These are phyloP conservation scores for Leptodactylus fuscus DNA, from an alignment of 2,113 vertebrate species.

Conservation along the genomic window DNA sequence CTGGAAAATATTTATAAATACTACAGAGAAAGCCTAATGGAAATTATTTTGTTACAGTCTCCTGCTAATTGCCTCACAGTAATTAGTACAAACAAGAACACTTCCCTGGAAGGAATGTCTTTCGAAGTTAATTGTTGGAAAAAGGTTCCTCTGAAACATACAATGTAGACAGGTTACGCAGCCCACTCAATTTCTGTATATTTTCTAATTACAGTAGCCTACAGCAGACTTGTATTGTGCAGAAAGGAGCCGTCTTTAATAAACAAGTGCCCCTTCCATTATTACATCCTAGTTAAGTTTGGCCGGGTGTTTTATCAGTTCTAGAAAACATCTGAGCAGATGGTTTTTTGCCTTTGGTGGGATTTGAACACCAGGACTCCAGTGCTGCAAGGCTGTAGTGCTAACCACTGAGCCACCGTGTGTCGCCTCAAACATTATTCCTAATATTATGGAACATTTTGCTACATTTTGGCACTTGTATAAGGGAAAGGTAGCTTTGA, in stretches of 20 bases:
- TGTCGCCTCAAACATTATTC: no score
- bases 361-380: no score
- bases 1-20: slow-evolving; percentile 24
- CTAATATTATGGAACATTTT: no score
- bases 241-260: slow-evolving; percentile 62
- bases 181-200: slow-evolving; percentile 63
- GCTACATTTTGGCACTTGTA: no score
- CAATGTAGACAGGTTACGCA: slow-evolving; percentile 46
- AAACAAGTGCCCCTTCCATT: slow-evolving; percentile 47
- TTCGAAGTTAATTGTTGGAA: slow-evolving; percentile 35
- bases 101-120: slow-evolving; percentile 33
- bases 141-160: slow-evolving; percentile 43
- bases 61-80: slow-evolving; percentile 51
- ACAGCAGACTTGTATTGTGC: slow-evolving; percentile 60
- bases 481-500: no score
- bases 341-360: no score
- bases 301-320: slow-evolving; percentile 20
- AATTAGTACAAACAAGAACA: slow-evolving; percentile 55
- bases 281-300: slow-evolving; percentile 59
- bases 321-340: background rate
- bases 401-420: no score
- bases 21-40: slow-evolving; percentile 11
- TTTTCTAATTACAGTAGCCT: slow-evolving; percentile 65
- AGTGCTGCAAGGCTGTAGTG: no score
- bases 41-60: slow-evolving; percentile 49